Evolutionary conservation across 1,140 invertebrate genomes (phyloP).

Genomic region (Anoplolepis gracilipes): DNA sequence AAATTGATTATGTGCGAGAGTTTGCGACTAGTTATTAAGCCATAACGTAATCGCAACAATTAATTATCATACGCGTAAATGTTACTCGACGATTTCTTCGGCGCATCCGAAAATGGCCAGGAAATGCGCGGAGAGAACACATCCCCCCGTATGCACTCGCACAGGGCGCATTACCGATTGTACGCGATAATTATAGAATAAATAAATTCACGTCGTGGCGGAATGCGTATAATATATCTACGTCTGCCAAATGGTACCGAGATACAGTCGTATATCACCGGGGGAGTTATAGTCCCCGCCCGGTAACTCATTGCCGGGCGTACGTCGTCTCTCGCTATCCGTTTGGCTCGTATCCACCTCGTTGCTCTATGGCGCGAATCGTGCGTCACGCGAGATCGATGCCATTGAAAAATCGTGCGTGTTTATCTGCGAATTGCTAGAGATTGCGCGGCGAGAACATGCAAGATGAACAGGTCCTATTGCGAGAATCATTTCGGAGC

Average conservation of each 20-base stretch:
- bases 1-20: not conserved
- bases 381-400: conserved; percentile 77
- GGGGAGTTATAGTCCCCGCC: conserved; percentile 85
- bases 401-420: conserved; percentile 74
- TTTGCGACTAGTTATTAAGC: conserved; percentile 28
- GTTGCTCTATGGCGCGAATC: conserved; percentile 79
- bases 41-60: conserved; percentile 42
- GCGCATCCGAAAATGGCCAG: conserved; percentile 64
- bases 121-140: conserved; percentile 56
- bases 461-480: not conserved
- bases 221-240: conserved; percentile 86
- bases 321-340: conserved; percentile 76
- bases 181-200: conserved; percentile 86
- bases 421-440: conserved; percentile 32
- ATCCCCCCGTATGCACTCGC: conserved; percentile 65
- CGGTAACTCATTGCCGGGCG: conserved; percentile 84
- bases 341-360: conserved; percentile 84
- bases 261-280: conserved; percentile 86
- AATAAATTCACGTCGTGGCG: conserved; percentile 85
- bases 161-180: conserved; percentile 83
- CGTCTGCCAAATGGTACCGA: conserved; percentile 86
- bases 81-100: conserved; percentile 47
- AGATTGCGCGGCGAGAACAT: conserved; percentile 4
- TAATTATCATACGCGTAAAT: conserved; percentile 54
- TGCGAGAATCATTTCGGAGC: not conserved